These are phyloP conservation scores for Oryctolagus cuniculus DNA, from an alignment of 2,113 vertebrate species.

Conservation along the genomic window DNA sequence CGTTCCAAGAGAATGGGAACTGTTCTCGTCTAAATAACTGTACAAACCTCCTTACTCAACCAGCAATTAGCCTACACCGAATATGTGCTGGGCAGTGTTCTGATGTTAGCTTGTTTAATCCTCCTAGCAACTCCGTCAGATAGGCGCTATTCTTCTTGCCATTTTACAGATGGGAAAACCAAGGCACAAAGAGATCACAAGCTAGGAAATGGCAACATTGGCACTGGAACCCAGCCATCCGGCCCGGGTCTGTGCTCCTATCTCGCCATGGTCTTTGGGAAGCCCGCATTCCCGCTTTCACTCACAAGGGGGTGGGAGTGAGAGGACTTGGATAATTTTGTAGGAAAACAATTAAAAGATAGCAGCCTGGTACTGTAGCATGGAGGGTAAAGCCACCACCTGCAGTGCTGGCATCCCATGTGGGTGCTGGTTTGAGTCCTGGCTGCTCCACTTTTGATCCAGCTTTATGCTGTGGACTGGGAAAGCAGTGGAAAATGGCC, in stretches of 20 bases:
- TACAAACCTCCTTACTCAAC: neutral
- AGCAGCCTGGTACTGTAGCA: too few species aligned
- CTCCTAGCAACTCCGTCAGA: neutral
- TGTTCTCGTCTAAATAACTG: neutral
- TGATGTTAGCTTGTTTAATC: neutral
- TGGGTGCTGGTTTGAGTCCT: too few species aligned
- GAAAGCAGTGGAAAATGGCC: too few species aligned
- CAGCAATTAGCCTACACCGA: neutral
- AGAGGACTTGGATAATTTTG: too few species aligned
- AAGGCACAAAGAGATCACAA: neutral
- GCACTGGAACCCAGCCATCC: neutral
- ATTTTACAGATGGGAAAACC: neutral
- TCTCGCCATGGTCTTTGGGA: rapidly evolving
- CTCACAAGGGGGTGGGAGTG: neutral
- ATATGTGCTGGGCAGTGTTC: neutral
- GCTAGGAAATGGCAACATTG: neutral
- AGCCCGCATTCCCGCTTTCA: neutral
- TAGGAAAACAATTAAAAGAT: too few species aligned
- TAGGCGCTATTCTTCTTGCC: neutral
- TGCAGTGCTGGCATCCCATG: too few species aligned
- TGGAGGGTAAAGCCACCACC: too few species aligned
- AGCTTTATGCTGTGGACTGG: too few species aligned
- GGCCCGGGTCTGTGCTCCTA: neutral
- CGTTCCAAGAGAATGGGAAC: too few species aligned
- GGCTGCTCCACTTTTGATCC: too few species aligned